phyloP scores from a whole-genome alignment of 2,113 vertebrate species.

The Plectropomus leopardus region DNA sequence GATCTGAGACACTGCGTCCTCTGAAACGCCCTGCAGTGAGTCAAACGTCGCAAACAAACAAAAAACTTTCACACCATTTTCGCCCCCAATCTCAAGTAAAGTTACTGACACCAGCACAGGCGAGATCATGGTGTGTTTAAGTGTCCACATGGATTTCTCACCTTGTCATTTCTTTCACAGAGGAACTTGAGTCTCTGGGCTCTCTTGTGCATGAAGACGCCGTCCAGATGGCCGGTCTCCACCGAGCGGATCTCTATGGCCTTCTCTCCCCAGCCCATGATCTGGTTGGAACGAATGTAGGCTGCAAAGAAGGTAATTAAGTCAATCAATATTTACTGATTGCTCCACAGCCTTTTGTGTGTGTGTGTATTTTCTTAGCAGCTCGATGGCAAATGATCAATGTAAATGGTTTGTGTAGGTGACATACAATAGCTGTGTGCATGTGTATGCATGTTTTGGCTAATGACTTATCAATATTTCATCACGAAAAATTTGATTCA shows the following conservation, averaged over 20 bases:
- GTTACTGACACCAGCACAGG: background rate
- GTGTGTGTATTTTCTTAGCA: background rate
- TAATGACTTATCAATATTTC: background rate
- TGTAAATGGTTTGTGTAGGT: background rate
- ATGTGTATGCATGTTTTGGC: background rate
- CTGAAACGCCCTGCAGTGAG: too few relatives aligned
- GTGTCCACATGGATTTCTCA: constrained; percentile 60
- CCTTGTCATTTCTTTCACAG: constrained; percentile 99
- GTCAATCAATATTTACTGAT: background rate
- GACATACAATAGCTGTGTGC: background rate
- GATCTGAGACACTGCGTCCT: too few relatives aligned
- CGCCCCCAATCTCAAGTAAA: background rate
- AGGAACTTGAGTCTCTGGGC: constrained; percentile 98
- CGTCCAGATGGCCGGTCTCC: constrained; percentile 97
- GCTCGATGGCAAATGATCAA: background rate
- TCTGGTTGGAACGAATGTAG: constrained; percentile 99
- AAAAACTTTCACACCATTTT: too few relatives aligned
- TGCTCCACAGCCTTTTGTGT: background rate
- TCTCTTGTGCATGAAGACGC: constrained; percentile 99
- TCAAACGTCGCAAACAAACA: too few relatives aligned
- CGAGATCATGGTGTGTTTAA: background rate
- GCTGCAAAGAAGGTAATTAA: constrained; percentile 81
- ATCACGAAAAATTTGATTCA: background rate
- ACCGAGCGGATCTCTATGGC: constrained; percentile 99
- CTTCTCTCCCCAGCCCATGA: constrained; percentile 99